A percentile compares a stretch with the other conserved stretches of the same genome.
phyloP scores from a whole-genome alignment of 2,797 vertebrate genomes.

The Ibycter americanus region DNA sequence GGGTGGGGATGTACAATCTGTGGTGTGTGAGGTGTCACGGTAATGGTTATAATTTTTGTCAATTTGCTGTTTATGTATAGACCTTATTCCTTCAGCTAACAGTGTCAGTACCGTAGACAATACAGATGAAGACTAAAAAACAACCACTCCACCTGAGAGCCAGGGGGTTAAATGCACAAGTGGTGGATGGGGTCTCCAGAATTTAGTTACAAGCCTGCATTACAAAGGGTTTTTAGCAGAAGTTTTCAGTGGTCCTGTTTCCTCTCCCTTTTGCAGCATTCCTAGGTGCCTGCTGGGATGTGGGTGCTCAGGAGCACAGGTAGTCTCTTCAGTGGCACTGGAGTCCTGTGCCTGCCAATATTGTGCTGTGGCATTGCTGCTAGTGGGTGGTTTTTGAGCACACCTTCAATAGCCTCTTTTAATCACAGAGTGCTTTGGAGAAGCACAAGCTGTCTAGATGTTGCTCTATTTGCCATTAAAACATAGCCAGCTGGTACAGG shows the following conservation, averaged over 20 bases:
- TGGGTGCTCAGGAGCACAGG: neutral
- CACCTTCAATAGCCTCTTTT: neutral
- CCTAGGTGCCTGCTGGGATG: neutral
- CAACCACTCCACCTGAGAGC: neutral
- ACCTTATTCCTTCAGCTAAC: neutral
- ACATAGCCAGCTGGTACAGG: neutral
- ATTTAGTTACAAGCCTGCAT: neutral
- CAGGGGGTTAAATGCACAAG: neutral
- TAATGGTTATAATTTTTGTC: neutral
- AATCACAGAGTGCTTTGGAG: neutral
- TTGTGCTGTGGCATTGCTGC: neutral
- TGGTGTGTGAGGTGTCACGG: neutral
- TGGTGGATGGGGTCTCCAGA: neutral
- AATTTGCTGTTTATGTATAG: neutral
- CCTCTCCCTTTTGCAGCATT: neutral
- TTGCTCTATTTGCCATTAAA: neutral
- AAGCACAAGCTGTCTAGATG: neutral
- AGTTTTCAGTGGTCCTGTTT: neutral
- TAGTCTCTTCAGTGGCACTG: neutral
- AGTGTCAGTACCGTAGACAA: fast-evolving
- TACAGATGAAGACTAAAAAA: neutral
- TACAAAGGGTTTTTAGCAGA: neutral
- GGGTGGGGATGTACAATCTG: neutral
- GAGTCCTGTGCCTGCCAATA: fast-evolving
- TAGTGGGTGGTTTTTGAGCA: neutral